Base-by-base conservation (phyloP, 2,888 invertebrate genomes). In the Malthinus flaveolus region DNA sequence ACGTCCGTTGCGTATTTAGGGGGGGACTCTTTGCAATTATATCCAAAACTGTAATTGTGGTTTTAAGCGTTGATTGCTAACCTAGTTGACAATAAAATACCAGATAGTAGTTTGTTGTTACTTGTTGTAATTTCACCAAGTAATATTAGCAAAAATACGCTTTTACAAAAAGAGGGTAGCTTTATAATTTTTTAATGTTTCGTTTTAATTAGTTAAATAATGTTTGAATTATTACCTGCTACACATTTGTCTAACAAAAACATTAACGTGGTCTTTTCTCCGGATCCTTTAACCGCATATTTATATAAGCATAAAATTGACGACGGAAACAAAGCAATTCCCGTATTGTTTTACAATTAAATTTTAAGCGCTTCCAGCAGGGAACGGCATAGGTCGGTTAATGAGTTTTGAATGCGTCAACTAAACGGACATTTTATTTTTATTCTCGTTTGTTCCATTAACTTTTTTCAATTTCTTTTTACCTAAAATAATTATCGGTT, bases 321-420 rank as follows among this genome's bases (percentile, higher is more conserved):
- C 55, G 51, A 59, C 39, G 51, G 31, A 56, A 54, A 60, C 60
- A 60, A 60, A 60, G 60, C 56, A 56, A 60, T 60, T 56, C 52
- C 49, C 31, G 53, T 60, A 60, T 60, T 60, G 56, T 60, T 60
- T 60, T 60, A 60, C 60, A 60, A 60, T 60, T 60, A 60, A 56
- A 60, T 60, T 60, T 60, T 59, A 50, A 55, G 56, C 56, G 52
- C 49, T 56, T 53, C 48, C 37, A 52, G 60, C 46, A 37, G 49
- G 53, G 36, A 60, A 34, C 47, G 47, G 60, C 42, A 48, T 49
- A 23, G 23, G 23, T 23, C 23, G 23, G 23, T 39, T 60, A 60
- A 60, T 60, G 56, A 60, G 60, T 60, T 60, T 60, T 60, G 52
- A 53, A 60, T 60, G 45, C 56, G 60, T 53, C 52, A 60, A 53